Base-by-base conservation (phyloP, 2,113 vertebrate species). In the Alligator mississippiensis region DNA sequence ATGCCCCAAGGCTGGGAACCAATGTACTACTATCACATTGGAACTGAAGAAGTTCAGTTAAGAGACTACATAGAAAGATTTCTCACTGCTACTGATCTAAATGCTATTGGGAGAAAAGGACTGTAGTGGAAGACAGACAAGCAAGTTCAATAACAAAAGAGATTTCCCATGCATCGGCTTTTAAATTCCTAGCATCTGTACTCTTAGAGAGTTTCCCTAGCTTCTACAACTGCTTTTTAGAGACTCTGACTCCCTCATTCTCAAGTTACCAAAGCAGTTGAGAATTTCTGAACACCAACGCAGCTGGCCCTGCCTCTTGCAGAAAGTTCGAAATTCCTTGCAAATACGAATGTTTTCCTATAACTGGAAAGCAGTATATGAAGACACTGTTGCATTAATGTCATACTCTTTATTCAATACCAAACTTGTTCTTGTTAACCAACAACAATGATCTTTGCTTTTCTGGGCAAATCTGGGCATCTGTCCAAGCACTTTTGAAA, bases 161-260 rank as follows among this genome's bases (percentile, higher is more conserved):
- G 25, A 14, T 78, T 61, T 47, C 47, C 47, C 47, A 47, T 47
- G 47, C 47, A 79, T 59, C 64, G 84, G 64, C 11, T 72, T 78
- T 70, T 59, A 4, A 77, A 30, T 72, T 18, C 3, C 75, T 25
- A 4, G 34, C 47, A 54, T 47, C 17, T 59, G 10, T 0, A 0
- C 62, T 61, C 17, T 58, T 22, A 22, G 21, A 22, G 21, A 47
- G 47, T 13, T 8, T 47, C 34, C 30, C 34, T 2, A 19, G 34
- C 34, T 47, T 47, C 70, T 7, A 24, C 15, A 74, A 34, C 11
- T 34, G 60, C 4, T 34, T 38, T 12, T 38, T 72, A 78, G 68
- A 82, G 4, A 19, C 5, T 92, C 27, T 84, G 66, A 30, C 70
- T 24, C 57, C 21, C 9, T 24, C 63, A 47, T 47, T 47, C 77